Conservation (phyloP, 2,888 invertebrate species). For the Agrotis clavis region DNA sequence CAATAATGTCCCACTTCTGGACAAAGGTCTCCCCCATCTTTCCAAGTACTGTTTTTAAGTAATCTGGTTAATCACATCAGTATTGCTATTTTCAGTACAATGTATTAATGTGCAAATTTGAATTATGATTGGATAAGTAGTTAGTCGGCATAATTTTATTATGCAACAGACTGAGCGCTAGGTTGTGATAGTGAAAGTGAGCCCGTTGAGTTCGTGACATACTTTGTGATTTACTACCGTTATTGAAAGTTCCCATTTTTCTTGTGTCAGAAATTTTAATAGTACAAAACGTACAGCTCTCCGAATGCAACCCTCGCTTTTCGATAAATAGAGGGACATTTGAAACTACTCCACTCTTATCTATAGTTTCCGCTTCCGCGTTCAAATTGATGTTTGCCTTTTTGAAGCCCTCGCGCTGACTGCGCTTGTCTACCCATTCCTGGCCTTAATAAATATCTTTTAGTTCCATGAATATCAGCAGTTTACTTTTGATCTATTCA, state of each 20-base stretch:
- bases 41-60: no score
- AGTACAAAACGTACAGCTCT: constrained; percentile 50
- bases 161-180: constrained; percentile 64
- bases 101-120: constrained; percentile 17
- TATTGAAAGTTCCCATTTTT: constrained; percentile 62
- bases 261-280: constrained; percentile 62
- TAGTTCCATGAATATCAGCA: background rate
- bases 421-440: constrained; percentile 9
- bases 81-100: background rate
- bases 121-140: constrained; percentile 44
- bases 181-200: constrained; percentile 74
- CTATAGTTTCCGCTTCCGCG: constrained; percentile 64
- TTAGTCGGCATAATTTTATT: constrained; percentile 51
- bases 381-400: constrained; percentile 25
- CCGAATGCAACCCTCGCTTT: constrained; percentile 52
- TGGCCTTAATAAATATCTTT: background rate
- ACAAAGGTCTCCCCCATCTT: no score
- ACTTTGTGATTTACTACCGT: constrained; percentile 65
- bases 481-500: background rate
- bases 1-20: no score
- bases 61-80: background rate
- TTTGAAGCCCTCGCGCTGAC: constrained; percentile 11
- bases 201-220: constrained; percentile 62
- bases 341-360: constrained; percentile 60
- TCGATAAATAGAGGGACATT: constrained; percentile 62